Evolutionary conservation across 2,113 vertebrate species (phyloP).

Genomic region (Gopherus evgoodei): DNA sequence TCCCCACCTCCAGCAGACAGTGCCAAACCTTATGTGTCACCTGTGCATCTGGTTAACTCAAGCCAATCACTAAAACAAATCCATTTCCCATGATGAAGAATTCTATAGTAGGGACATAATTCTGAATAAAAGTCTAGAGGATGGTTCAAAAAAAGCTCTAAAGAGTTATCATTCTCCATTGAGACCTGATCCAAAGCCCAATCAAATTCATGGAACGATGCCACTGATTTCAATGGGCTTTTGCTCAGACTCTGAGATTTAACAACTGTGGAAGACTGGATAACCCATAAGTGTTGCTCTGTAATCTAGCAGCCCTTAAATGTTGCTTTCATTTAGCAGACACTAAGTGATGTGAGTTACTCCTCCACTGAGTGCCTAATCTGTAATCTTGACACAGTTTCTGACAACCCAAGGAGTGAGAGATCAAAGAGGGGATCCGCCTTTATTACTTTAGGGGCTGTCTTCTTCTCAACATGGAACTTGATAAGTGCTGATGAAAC

Average conservation of each 20-base stretch:
- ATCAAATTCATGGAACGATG: neutral
- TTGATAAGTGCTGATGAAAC: neutral
- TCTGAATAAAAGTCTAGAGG: neutral
- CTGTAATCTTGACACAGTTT: constrained; percentile 22
- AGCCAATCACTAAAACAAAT: neutral
- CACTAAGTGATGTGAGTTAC: neutral
- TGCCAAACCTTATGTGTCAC: constrained; percentile 12
- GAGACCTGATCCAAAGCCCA: constrained; percentile 64
- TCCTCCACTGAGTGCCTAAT: constrained; percentile 13
- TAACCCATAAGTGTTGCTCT: constrained; percentile 34
- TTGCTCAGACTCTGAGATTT: constrained; percentile 52
- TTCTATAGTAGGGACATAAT: neutral
- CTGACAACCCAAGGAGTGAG: neutral
- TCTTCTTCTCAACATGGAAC: neutral
- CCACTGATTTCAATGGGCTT: constrained; percentile 33
- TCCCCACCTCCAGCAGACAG: neutral
- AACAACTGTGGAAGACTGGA: constrained; percentile 44
- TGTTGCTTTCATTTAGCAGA: neutral
- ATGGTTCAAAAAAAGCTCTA: constrained; percentile 20
- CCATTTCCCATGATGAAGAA: neutral
- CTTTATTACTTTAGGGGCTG: neutral
- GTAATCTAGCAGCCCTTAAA: constrained; percentile 34
- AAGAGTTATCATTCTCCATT: constrained; percentile 5
- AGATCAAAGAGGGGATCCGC: constrained; percentile 10
- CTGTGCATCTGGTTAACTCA: neutral